phyloP scores from a whole-genome alignment of 2,113 vertebrate genomes.

The Ochotona curzoniae region DNA sequence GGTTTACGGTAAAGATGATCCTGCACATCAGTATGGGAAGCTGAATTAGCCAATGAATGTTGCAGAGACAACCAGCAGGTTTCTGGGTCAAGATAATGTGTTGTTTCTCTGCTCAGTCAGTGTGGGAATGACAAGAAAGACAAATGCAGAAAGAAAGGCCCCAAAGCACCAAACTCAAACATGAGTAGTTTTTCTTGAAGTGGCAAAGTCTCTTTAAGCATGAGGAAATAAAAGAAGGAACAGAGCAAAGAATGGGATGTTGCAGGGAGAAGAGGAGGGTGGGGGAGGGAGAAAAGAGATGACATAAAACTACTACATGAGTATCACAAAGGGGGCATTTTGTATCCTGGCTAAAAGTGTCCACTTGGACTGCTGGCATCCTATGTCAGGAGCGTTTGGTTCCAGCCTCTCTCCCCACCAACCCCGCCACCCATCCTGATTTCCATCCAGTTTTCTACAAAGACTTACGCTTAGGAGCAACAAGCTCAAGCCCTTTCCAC shows the following conservation, averaged over 20 bases:
- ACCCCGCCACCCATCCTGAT: too few relatives aligned
- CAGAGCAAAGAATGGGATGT: not conserved
- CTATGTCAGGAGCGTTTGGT: too few relatives aligned
- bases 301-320: too few relatives aligned
- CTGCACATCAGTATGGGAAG: not conserved
- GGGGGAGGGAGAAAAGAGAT: not conserved
- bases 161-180: not conserved
- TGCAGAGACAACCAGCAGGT: not conserved
- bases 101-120: conserved; percentile 33
- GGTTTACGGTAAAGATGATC: not conserved
- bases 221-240: not conserved
- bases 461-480: too few relatives aligned
- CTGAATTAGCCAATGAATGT: not conserved
- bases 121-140: not conserved
- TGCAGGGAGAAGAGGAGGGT: not conserved
- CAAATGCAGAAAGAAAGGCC: not conserved
- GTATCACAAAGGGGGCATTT: too few relatives aligned
- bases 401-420: too few relatives aligned
- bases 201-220: not conserved
- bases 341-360: too few relatives aligned
- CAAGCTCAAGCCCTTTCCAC: too few relatives aligned
- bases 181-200: not conserved
- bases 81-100: not conserved
- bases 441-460: too few relatives aligned
- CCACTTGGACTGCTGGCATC: too few relatives aligned